Conservation (phyloP, 2,888 invertebrate genomes). For the Philereme vetulata region DNA sequence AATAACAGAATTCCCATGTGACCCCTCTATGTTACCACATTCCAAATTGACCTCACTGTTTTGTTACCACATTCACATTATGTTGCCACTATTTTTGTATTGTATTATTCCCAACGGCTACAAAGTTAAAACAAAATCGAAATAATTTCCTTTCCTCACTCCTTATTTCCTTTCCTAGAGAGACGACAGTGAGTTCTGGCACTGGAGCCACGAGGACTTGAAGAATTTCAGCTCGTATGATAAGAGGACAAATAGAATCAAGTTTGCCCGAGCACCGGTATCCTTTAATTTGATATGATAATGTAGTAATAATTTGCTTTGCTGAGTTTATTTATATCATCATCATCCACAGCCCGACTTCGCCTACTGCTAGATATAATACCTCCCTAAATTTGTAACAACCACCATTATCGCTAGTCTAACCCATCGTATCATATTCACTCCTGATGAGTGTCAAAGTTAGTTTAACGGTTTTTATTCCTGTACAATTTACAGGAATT, state of each 20-base stretch:
- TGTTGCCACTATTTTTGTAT: constrained; percentile 1
- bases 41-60: neutral
- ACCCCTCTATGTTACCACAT: neutral
- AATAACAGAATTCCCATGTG: no score
- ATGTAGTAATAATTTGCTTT: no score
- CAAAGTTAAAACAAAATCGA: neutral
- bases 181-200: constrained; percentile 67
- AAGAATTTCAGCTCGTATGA: constrained; percentile 42
- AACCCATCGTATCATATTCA: no score
- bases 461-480: no score
- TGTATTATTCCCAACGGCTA: constrained; percentile 7
- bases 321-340: no score
- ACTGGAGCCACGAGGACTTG: constrained; percentile 61
- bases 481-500: no score
- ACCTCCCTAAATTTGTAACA: no score
- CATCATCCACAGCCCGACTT: neutral
- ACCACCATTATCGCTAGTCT: no score
- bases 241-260: constrained; percentile 41
- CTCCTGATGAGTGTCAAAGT: no score
- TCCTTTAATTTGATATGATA: neutral
- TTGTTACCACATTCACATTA: neutral
- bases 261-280: constrained; percentile 2
- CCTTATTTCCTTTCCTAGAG: constrained; percentile 46
- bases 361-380: neutral
- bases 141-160: constrained; percentile 7